These are phyloP conservation scores for Mycetomoellerius zeteki DNA, from an alignment of 1,140 invertebrate species.

Conservation along the genomic window DNA sequence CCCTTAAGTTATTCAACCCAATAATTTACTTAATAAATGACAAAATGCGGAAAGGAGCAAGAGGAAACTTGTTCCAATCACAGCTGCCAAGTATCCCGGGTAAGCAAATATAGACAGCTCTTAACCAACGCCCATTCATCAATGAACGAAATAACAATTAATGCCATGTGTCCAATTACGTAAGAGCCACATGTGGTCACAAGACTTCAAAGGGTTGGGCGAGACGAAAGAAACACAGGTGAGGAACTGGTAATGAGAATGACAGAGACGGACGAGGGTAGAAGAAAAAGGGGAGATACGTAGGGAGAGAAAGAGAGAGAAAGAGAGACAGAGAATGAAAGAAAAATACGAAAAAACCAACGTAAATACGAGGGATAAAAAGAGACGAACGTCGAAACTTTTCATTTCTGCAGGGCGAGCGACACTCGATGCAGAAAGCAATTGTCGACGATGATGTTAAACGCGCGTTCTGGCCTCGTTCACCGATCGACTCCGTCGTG, in stretches of 20 bases:
- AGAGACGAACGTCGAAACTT: not conserved
- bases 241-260: constrained; percentile 26
- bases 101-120: not conserved
- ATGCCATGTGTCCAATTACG: constrained; percentile 68
- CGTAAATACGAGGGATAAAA: constrained; percentile 23
- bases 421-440: not conserved
- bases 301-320: not conserved
- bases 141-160: constrained; percentile 61
- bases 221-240: constrained; percentile 62
- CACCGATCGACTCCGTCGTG: not conserved
- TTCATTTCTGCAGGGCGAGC: not conserved
- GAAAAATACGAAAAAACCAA: constrained; percentile 7
- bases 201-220: constrained; percentile 57
- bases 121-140: constrained; percentile 57
- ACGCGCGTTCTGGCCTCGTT: not conserved
- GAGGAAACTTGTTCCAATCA: not conserved
- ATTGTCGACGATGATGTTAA: not conserved
- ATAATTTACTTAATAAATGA: not conserved
- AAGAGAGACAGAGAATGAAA: not conserved
- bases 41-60: not conserved
- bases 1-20: not conserved
- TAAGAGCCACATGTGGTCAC: constrained; percentile 68
- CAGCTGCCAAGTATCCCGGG: not conserved
- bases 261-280: constrained; percentile 22
- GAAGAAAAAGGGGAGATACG: not conserved